phyloP scores from a whole-genome alignment of 2,888 invertebrate genomes.

The Chesias legatella region DNA sequence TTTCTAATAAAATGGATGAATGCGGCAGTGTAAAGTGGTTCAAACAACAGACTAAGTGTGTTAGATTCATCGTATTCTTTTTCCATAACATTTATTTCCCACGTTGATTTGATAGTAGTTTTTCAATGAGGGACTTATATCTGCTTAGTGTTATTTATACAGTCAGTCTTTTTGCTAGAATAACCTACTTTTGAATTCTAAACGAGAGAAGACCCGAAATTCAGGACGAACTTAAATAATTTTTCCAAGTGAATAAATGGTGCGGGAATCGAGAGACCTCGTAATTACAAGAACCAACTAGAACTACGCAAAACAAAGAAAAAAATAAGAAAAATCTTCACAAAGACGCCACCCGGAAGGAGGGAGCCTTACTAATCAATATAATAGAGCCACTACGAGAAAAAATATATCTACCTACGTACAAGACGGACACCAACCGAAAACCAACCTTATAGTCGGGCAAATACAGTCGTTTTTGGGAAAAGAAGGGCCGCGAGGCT shows the following conservation, averaged over 20 bases:
- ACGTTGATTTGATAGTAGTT: too few species aligned
- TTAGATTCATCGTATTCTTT: too few species aligned
- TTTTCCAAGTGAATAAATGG: conserved; percentile 11
- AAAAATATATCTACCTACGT: conserved; percentile 66
- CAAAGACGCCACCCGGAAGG: conserved; percentile 68
- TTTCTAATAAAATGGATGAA: too few species aligned
- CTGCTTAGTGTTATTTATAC: too few species aligned
- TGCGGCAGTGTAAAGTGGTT: too few species aligned
- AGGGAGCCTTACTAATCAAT: conserved; percentile 76
- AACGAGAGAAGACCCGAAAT: not conserved
- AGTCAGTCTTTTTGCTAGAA: too few species aligned
- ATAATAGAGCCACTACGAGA: conserved; percentile 79
- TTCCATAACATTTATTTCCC: too few species aligned
- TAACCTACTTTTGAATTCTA: not conserved
- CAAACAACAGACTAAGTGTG: too few species aligned
- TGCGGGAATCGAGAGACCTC: conserved; percentile 17
- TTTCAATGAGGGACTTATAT: too few species aligned
- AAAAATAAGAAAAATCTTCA: conserved; percentile 59
- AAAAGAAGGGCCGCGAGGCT: conserved; percentile 48
- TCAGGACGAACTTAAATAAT: conserved; percentile 7
- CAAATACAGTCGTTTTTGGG: conserved; percentile 36
- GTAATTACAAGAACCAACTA: conserved; percentile 32
- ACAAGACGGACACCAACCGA: conserved; percentile 25
- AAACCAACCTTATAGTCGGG: conserved; percentile 36
- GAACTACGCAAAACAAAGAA: conserved; percentile 66